phyloP scores from a whole-genome alignment of 2,797 vertebrate species.

The Hydrophis major region DNA sequence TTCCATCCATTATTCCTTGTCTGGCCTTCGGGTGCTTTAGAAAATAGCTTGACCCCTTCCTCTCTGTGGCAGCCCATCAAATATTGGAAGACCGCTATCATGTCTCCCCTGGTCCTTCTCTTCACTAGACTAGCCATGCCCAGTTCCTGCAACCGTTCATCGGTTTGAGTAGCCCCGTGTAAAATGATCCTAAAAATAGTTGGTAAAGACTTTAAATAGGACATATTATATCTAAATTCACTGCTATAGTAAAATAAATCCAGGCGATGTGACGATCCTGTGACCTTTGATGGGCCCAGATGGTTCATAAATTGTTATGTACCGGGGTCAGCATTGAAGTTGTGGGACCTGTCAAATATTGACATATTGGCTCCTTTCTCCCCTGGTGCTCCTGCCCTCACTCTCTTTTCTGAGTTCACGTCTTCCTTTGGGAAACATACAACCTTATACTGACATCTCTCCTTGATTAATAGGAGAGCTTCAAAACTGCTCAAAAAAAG shows the following conservation, averaged over 20 bases:
- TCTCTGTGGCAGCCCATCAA: no score
- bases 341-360: conserved; percentile 15
- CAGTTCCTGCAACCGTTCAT: no score
- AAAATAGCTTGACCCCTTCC: no score
- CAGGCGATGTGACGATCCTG: not conserved
- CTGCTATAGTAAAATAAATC: not conserved
- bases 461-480: conserved; percentile 48
- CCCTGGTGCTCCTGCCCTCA: not conserved
- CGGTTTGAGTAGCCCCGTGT: not conserved
- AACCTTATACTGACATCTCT: conserved; percentile 30
- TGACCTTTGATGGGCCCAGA: conserved; percentile 18
- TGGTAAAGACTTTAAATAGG: not conserved
- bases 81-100: no score
- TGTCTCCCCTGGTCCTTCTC: no score
- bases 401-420: not conserved
- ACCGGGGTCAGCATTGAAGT: conserved; percentile 5
- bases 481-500: conserved; percentile 12
- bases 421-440: conserved; percentile 30
- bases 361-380: conserved; percentile 10
- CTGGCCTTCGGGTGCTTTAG: no score
- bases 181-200: not conserved
- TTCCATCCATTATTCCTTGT: no score
- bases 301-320: conserved; percentile 18
- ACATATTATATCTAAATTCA: not conserved
- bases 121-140: no score